Evolutionary conservation across 2,888 invertebrate genomes (phyloP).

Genomic region (Dione vanillae): DNA sequence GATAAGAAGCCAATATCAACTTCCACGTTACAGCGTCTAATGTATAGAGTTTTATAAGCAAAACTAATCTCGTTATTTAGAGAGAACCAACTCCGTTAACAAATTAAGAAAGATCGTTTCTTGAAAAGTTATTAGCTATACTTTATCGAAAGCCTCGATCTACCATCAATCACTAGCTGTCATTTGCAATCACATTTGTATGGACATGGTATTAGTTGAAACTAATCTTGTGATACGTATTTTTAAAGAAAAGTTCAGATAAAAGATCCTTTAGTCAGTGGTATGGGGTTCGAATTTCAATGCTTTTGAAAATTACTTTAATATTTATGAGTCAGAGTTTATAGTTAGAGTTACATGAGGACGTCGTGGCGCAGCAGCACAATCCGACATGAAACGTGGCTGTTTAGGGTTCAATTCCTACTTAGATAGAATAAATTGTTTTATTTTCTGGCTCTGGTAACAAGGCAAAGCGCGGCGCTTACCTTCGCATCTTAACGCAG

Average conservation of each 20-base stretch:
- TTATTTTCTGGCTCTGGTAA: too few relatives aligned
- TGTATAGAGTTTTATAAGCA: constrained; percentile 1
- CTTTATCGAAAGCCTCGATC: constrained; percentile 28
- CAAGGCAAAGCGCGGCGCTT: too few relatives aligned
- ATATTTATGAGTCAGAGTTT: neutral
- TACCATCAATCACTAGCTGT: constrained; percentile 45
- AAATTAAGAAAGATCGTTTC: constrained; percentile 30
- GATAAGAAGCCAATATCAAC: neutral
- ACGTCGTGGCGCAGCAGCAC: neutral
- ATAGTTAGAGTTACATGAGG: neutral
- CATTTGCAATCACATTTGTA: constrained; percentile 39
- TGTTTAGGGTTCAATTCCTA: neutral
- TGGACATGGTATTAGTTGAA: constrained; percentile 18
- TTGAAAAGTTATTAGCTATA: constrained; percentile 34
- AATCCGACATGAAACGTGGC: neutral
- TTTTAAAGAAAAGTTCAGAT: constrained; percentile 7
- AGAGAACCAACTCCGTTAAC: constrained; percentile 1
- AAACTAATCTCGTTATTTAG: constrained; percentile 25
- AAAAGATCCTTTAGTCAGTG: neutral
- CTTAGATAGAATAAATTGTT: too few relatives aligned
- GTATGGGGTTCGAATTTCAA: too few relatives aligned
- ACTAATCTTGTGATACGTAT: neutral
- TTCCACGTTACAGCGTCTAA: too few relatives aligned
- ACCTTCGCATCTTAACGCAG: too few relatives aligned
- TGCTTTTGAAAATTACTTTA: neutral